A percentile compares a stretch with the other conserved stretches of the same genome.
Conservation (phyloP, 2,888 invertebrate species). For the Rhagophthalmus giganteus region DNA sequence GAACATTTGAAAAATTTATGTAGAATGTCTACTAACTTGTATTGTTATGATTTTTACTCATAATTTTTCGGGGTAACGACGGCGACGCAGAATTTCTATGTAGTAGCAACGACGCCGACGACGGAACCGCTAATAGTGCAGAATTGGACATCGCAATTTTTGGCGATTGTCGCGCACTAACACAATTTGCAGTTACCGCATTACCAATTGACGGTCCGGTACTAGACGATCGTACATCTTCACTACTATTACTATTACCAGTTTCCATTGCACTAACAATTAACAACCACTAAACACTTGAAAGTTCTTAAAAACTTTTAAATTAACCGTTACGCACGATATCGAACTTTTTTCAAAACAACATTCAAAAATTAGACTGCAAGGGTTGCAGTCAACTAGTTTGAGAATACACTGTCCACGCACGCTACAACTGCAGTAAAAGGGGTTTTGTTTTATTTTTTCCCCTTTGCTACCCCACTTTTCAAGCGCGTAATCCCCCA, state of each 20-base stretch:
- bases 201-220: conserved; percentile 34
- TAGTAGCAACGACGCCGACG: conserved; percentile 49
- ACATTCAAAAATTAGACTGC: conserved; percentile 11
- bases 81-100: conserved; percentile 57
- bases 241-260: conserved; percentile 36
- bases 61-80: conserved; percentile 64
- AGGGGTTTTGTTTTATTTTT: conserved; percentile 52
- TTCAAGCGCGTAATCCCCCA: conserved; percentile 35
- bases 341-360: too few species aligned
- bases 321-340: too few species aligned
- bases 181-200: conserved; percentile 39
- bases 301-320: too few species aligned
- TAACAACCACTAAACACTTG: conserved; percentile 29
- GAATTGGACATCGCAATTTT: conserved; percentile 39
- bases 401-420: conserved; percentile 44
- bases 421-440: conserved; percentile 50
- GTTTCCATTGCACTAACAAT: conserved; percentile 46
- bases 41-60: conserved; percentile 67
- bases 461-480: conserved; percentile 41
- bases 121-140: conserved; percentile 46
- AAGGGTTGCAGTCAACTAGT: conserved; percentile 29
- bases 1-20: too few species aligned
- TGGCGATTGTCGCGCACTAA: conserved; percentile 40
- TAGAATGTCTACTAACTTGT: conserved; percentile 61
- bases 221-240: conserved; percentile 40